Base-by-base conservation (phyloP, 53 echinoderm and acorn worm genomes). In the Paelopatides confundens region DNA sequence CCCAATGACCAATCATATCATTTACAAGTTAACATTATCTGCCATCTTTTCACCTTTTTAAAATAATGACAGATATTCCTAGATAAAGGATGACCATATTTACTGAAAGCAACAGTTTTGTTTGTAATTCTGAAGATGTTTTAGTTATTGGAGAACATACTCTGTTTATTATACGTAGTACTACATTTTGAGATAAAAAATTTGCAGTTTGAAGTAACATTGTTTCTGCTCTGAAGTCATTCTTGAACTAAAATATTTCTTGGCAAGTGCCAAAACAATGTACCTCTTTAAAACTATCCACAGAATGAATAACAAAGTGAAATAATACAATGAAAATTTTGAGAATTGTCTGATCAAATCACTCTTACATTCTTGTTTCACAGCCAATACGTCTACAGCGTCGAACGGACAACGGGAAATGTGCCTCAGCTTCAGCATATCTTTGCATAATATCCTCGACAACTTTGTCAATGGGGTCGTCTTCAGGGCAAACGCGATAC, bases 281-380 rank as follows among this genome's bases (percentile, higher is more conserved):
- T 51, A 51, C 52, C 10, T 11, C 52, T 12, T 11, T 17, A 51
- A 51, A 10, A 51, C 52, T 51, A 51, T 12, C n/a, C 52, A 51
- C 52, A 17, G 10, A 51, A 12, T 12, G 52, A 17, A 17, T 51
- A 10, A 17, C 10, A 17, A 12, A 17, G 52, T 51, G 10, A 17
- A 12, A 10, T n/a, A n/a, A n/a, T n/a, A n/a, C n/a, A n/a, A n/a
- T n/a, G 14, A 27, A 21, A 64, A 2, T 27, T 64, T 9, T 63
- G 28, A 63, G 21, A 15, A 9, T 24, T 24, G 21, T 64, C 3
- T 2, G 21, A 64, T 24, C 65, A 64, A 0, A 29, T n/a, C n/a
- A 64, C 54, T 90, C 99, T 94, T 68, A 96, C 99, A 99, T 68
- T 96, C 99, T 62, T 92, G 94, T 58, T 99, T 99, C 77, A 99